Base-by-base conservation (phyloP, 1,140 invertebrate genomes). In the Heterodera carotae region DNA sequence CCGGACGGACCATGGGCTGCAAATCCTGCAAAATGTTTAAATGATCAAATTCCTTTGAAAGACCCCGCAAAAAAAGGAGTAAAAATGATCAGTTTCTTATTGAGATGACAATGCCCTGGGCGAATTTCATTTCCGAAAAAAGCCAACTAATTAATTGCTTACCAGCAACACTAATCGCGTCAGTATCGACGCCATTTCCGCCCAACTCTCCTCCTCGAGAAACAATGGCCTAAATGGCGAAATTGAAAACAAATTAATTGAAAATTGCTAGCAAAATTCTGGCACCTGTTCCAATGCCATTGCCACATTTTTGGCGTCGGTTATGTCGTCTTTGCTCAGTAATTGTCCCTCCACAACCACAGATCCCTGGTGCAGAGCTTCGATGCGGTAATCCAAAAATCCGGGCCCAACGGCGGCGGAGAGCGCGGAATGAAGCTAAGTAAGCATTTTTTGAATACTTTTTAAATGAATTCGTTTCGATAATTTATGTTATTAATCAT, bases 221-320 rank as follows among this genome's bases (percentile, higher is more conserved):
- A 29, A 62, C 56, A 33, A 74, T 74, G 4, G 72, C 72, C 72
- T 74, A 74, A 62, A 27, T 27, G n/a, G 39, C 39, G 39, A 43
- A 43, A 12, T 43, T n/a, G n/a, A n/a, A 2, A 43, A 6, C 39
- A 43, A 43, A 43, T 43, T 8, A 43, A 43, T 2, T 43, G n/a
- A n/a, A n/a, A n/a, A n/a, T n/a, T n/a, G n/a, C n/a, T n/a, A n/a
- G n/a, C n/a, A n/a, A n/a, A n/a, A n/a, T n/a, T n/a, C 25, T 33
- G 33, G 33, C 59, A 71, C 69, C n/a, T 71, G 69, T 71, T 71
- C 69, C 33, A 71, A 71, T 48, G 69, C 69, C 48, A 33, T 33
- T n/a, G 69, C 29, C 39, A 71, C 31, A 56, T 18, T 71, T 71
- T 71, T 34, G 31, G 69, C 48, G 18, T 71, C 69, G 18, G 7